Percentiles rank a stretch among this genome's conserved stretches.
These are phyloP conservation scores for Gerris buenoi DNA, from an alignment of 1,140 invertebrate species.

Conservation along the genomic window DNA sequence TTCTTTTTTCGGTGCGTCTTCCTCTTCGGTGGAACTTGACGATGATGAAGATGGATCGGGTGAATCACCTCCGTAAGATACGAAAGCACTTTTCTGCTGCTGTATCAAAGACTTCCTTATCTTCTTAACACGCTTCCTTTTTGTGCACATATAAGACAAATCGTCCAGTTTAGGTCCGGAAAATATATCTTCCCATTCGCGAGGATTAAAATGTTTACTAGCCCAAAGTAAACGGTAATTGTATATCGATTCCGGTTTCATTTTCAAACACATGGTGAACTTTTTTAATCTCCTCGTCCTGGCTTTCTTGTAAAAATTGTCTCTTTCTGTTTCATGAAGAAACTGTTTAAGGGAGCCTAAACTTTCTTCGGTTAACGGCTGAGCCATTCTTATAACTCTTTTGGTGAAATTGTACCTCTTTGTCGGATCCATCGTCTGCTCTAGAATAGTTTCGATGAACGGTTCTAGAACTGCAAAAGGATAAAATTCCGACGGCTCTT, in stretches of 20 bases:
- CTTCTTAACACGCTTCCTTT: neutral
- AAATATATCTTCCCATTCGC: neutral
- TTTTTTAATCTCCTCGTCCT: neutral
- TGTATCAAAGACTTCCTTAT: neutral
- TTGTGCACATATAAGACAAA: neutral
- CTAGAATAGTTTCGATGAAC: neutral
- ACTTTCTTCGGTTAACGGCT: neutral
- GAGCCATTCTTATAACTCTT: neutral
- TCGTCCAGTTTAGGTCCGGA: neutral
- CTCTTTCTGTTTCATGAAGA: neutral
- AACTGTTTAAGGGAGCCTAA: neutral
- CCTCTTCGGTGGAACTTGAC: neutral
- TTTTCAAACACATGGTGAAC: neutral
- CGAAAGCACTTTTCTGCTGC: too few relatives aligned
- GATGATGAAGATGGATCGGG: too few relatives aligned
- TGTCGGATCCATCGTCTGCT: neutral
- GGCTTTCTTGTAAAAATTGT: neutral
- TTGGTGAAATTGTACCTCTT: neutral
- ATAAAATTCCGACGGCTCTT: neutral
- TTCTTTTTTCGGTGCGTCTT: too few relatives aligned
- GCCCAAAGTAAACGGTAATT: neutral
- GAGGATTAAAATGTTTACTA: neutral
- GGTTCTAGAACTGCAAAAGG: neutral
- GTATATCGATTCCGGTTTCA: neutral
- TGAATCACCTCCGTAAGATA: too few relatives aligned